These are phyloP conservation scores for Lasiurus cinereus DNA, from an alignment of 2,113 vertebrate genomes.

Conservation along the genomic window DNA sequence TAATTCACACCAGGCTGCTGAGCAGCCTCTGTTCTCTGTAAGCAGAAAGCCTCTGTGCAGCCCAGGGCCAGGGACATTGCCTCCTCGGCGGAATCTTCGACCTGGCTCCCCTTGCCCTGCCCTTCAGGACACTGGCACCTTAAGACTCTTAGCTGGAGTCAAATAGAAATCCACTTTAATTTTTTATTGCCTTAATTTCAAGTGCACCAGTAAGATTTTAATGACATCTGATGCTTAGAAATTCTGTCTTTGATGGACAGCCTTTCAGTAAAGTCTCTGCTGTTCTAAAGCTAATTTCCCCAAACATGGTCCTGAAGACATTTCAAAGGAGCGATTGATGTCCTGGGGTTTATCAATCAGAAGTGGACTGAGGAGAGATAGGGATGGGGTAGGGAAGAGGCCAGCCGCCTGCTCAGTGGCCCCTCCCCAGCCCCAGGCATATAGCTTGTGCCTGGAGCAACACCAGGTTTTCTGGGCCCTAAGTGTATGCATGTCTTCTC, in stretches of 20 bases:
- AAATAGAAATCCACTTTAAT: slow-evolving; percentile 90
- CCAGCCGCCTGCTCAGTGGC: neutral
- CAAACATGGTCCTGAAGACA: slow-evolving; percentile 82
- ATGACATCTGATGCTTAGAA: slow-evolving; percentile 91
- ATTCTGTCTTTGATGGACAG: slow-evolving; percentile 93
- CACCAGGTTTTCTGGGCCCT: neutral
- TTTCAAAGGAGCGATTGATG: slow-evolving; percentile 85
- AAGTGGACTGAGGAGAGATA: neutral
- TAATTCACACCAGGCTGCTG: neutral
- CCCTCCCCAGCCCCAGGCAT: neutral
- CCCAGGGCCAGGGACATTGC: neutral
- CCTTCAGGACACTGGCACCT: slow-evolving; percentile 65
- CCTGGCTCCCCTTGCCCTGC: neutral
- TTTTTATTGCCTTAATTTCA: slow-evolving; percentile 95
- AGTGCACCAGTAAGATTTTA: slow-evolving; percentile 92
- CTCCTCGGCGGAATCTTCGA: neutral
- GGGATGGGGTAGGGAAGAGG: accelerated
- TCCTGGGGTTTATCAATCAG: slow-evolving; percentile 67
- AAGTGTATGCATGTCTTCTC: neutral
- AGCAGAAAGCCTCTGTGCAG: neutral
- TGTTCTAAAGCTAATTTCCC: slow-evolving; percentile 83
- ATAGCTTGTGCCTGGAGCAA: neutral
- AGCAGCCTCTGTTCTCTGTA: neutral
- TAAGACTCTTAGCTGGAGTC: slow-evolving; percentile 84
- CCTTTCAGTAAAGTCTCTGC: slow-evolving; percentile 90